Conservation (phyloP, 2,888 invertebrate species). For the Dolomedes plantarius region DNA sequence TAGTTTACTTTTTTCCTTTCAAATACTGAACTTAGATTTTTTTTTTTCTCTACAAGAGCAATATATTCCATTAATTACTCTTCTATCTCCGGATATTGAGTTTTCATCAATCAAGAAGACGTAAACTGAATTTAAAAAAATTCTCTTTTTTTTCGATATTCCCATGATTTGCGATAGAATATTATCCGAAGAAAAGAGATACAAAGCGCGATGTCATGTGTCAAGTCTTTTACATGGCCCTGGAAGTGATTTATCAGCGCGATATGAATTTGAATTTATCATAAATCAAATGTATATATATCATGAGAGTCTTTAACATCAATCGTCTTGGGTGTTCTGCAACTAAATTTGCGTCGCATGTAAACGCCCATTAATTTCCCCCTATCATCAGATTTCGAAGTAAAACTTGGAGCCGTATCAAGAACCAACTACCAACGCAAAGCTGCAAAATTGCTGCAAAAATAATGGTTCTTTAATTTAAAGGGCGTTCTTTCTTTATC, state of each 20-base stretch:
- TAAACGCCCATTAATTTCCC: slow-evolving; percentile 34
- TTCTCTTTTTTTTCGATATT: too few species aligned
- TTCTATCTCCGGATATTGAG: too few species aligned
- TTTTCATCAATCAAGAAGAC: too few species aligned
- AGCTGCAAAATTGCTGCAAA: slow-evolving; percentile 19
- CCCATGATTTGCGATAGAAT: too few species aligned
- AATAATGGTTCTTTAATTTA: slow-evolving; percentile 48
- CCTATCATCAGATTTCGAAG: background rate
- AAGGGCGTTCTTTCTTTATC: slow-evolving; percentile 42
- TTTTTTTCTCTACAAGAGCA: too few species aligned
- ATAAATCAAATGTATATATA: slow-evolving; percentile 25
- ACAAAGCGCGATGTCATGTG: background rate
- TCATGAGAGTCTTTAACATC: background rate
- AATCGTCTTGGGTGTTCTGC: slow-evolving; percentile 55
- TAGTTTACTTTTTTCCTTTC: too few species aligned
- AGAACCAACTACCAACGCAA: slow-evolving; percentile 19
- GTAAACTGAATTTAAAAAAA: too few species aligned
- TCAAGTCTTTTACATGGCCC: background rate
- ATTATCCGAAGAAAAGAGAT: background rate
- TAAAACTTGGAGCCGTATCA: slow-evolving; percentile 17
- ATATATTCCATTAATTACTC: too few species aligned
- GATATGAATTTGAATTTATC: slow-evolving; percentile 26
- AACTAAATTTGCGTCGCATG: slow-evolving; percentile 18
- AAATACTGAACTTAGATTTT: too few species aligned
- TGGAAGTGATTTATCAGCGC: slow-evolving; percentile 23